A percentile compares a stretch with the other conserved stretches of the same genome.
Evolutionary conservation across 1,140 invertebrate genomes (phyloP).

Genomic region (Odontomachus brunneus): DNA sequence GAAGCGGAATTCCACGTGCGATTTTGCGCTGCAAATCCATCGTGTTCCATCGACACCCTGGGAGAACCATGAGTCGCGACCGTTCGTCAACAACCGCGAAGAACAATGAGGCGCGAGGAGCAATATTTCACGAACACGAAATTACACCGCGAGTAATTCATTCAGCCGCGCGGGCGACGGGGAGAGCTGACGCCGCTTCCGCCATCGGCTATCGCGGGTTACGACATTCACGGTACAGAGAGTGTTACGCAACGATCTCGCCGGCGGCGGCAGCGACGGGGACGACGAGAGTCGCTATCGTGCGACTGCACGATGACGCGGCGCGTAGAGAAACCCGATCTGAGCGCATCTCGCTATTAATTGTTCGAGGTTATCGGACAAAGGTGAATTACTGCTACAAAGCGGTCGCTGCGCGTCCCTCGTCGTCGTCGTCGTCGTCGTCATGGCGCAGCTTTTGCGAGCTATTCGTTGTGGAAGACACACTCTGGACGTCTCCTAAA

Average conservation of each 20-base stretch:
- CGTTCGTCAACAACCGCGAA: too few relatives aligned
- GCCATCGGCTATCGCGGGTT: constrained; percentile 32
- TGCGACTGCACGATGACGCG: constrained; percentile 50
- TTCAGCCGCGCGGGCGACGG: not conserved
- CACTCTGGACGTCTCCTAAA: constrained; percentile 42
- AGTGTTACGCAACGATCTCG: constrained; percentile 45
- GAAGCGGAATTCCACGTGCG: too few relatives aligned
- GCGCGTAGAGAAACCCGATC: not conserved
- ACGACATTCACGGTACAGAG: constrained; percentile 30
- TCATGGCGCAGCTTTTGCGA: constrained; percentile 24
- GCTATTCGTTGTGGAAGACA: constrained; percentile 19
- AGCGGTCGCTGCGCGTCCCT: constrained; percentile 12
- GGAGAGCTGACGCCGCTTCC: constrained; percentile 5
- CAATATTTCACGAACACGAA: not conserved
- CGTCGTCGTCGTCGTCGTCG: constrained; percentile 12
- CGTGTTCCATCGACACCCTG: too few relatives aligned
- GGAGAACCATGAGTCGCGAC: too few relatives aligned
- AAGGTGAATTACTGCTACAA: constrained; percentile 58
- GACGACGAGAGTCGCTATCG: constrained; percentile 24
- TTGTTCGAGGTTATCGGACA: constrained; percentile 54
- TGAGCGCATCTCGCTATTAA: constrained; percentile 42
- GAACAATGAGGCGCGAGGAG: not conserved
- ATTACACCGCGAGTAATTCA: constrained; percentile 38
- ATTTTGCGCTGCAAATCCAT: too few relatives aligned
- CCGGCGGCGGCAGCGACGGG: not conserved